These are phyloP conservation scores for Clunio marinus DNA, from an alignment of 2,888 invertebrate genomes.

Conservation along the genomic window DNA sequence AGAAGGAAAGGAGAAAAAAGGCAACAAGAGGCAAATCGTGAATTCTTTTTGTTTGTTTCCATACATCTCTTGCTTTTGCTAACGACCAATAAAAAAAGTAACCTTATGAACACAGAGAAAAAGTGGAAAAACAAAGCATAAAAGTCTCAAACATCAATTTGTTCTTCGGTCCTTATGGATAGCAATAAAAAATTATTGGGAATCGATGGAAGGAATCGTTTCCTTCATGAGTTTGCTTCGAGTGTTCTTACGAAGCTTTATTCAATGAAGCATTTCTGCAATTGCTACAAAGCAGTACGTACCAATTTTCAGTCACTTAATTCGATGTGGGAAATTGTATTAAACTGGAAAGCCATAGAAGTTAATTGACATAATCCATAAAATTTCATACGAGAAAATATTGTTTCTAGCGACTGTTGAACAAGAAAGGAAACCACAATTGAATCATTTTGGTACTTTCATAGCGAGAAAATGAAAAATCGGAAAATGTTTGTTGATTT, in stretches of 20 bases:
- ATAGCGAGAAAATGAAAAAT: no score
- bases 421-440: neutral
- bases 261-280: neutral
- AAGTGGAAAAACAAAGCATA: slow-evolving; percentile 32
- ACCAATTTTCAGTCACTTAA: neutral
- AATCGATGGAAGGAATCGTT: slow-evolving; percentile 25
- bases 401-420: neutral
- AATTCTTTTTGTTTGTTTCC: neutral
- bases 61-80: neutral
- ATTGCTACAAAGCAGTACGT: neutral
- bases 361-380: neutral
- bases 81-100: slow-evolving; percentile 30
- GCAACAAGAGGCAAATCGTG: neutral
- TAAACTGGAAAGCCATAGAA: neutral
- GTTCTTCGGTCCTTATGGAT: slow-evolving; percentile 4
- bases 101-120: neutral
- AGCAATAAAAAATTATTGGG: slow-evolving; percentile 36
- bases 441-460: no score
- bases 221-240: neutral
- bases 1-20: neutral
- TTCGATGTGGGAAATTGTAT: neutral
- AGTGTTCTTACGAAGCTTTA: no score
- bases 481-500: no score
- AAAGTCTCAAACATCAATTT: slow-evolving; percentile 37
- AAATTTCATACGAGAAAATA: slow-evolving; percentile 7